Conservation (phyloP, 2,888 invertebrate species). For the Pachliopta kotzebuea region DNA sequence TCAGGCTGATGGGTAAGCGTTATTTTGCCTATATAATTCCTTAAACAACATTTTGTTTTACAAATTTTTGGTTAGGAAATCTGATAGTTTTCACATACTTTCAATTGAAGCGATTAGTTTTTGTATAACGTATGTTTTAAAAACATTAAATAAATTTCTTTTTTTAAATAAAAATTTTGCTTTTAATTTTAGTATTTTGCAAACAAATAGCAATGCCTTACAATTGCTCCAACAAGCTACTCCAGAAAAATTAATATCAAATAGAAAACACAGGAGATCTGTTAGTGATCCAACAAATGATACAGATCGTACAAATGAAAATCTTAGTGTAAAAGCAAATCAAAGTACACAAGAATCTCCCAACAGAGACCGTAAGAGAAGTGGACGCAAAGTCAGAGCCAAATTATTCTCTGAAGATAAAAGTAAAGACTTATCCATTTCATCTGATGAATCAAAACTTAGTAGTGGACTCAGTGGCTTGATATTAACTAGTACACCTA, state of each 20-base stretch:
- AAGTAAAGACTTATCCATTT: conserved; percentile 50
- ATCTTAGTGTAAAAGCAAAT: conserved; percentile 50
- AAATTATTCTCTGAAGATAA: conserved; percentile 65
- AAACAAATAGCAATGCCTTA: conserved; percentile 60
- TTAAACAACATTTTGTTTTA: background rate
- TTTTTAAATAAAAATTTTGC: background rate
- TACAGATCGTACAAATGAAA: conserved; percentile 52
- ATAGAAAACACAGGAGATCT: conserved; percentile 60
- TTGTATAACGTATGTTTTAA: no score
- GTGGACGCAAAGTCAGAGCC: conserved; percentile 63
- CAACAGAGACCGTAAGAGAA: conserved; percentile 54
- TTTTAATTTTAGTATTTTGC: conserved; percentile 57
- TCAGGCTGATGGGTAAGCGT: conserved; percentile 73
- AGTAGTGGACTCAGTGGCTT: conserved; percentile 54
- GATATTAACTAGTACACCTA: conserved; percentile 60
- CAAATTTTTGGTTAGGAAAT: background rate
- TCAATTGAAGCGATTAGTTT: background rate
- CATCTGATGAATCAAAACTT: conserved; percentile 62
- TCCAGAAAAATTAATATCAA: conserved; percentile 59
- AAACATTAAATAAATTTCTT: background rate
- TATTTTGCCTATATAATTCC: background rate
- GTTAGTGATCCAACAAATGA: conserved; percentile 68
- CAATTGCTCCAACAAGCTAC: conserved; percentile 60
- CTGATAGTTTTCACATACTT: background rate
- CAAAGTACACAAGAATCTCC: conserved; percentile 63